phyloP scores from a whole-genome alignment of 2,113 vertebrate species.

The Lipotes vexillifer region DNA sequence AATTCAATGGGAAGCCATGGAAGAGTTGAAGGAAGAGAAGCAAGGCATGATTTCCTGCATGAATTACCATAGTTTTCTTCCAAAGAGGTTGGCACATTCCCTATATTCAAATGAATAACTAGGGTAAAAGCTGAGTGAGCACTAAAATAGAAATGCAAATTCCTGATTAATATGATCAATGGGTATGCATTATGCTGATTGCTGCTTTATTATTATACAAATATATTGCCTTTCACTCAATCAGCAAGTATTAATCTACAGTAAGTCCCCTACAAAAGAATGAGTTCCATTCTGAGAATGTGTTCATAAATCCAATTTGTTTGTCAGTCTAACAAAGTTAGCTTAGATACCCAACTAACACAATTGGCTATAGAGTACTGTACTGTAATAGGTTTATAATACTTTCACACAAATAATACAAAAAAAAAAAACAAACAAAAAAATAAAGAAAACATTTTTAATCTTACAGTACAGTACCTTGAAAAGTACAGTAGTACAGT shows the following conservation, averaged over 20 bases:
- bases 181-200: not conserved
- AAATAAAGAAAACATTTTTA: too few species aligned
- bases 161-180: not conserved
- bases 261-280: too few species aligned
- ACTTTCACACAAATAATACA: too few species aligned
- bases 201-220: not conserved
- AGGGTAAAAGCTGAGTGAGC: not conserved
- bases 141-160: not conserved
- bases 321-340: too few species aligned
- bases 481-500: too few species aligned
- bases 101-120: not conserved
- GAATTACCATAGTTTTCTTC: not conserved
- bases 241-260: not conserved
- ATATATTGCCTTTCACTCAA: not conserved
- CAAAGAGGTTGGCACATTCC: not conserved
- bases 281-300: too few species aligned
- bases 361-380: too few species aligned
- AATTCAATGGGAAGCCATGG: not conserved
- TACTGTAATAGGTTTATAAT: too few species aligned
- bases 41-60: not conserved
- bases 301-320: too few species aligned
- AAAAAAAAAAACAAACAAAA: too few species aligned
- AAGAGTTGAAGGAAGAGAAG: not conserved
- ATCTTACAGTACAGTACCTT: too few species aligned
- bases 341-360: too few species aligned